Evolutionary conservation across 2,888 invertebrate genomes (phyloP).

Genomic region (Athalia circularis): DNA sequence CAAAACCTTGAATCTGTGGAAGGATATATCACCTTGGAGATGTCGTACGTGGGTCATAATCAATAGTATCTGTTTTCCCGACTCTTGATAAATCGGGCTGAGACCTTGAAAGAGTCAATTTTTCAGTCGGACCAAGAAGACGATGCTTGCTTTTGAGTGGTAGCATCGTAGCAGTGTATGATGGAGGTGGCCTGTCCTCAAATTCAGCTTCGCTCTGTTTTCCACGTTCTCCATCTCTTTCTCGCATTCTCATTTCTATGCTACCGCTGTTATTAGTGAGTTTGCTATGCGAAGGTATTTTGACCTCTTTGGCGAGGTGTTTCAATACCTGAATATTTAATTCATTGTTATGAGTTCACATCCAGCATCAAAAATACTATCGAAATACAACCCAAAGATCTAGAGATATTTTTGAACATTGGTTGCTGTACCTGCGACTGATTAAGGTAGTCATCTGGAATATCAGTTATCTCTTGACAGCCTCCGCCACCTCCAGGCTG

Average conservation of each 20-base stretch:
- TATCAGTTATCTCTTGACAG: constrained; percentile 86
- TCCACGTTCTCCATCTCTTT: constrained; percentile 64
- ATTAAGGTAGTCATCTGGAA: constrained; percentile 89
- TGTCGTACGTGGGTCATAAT: constrained; percentile 66
- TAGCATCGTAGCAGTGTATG: constrained; percentile 66
- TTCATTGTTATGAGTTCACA: not conserved
- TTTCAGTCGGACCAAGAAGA: constrained; percentile 74
- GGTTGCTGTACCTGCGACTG: constrained; percentile 79
- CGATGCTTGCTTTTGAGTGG: constrained; percentile 69
- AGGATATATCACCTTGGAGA: constrained; percentile 65
- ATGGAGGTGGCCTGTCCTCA: constrained; percentile 65
- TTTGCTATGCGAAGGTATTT: constrained; percentile 68
- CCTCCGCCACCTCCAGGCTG: constrained; percentile 64
- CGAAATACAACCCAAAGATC: constrained; percentile 5
- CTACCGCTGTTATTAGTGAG: constrained; percentile 63
- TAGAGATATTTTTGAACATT: constrained; percentile 3
- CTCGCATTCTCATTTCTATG: constrained; percentile 68
- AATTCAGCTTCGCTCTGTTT: constrained; percentile 67
- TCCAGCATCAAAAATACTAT: constrained; percentile 37
- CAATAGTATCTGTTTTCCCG: constrained; percentile 69
- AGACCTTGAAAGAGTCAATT: constrained; percentile 83
- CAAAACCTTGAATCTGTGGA: not conserved
- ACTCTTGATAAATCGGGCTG: constrained; percentile 88
- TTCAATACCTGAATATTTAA: constrained; percentile 79
- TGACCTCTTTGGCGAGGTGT: constrained; percentile 88